A percentile compares a stretch with the other conserved stretches of the same genome.
Evolutionary conservation across 2,888 invertebrate species (phyloP).

Genomic region (Mantis religiosa): DNA sequence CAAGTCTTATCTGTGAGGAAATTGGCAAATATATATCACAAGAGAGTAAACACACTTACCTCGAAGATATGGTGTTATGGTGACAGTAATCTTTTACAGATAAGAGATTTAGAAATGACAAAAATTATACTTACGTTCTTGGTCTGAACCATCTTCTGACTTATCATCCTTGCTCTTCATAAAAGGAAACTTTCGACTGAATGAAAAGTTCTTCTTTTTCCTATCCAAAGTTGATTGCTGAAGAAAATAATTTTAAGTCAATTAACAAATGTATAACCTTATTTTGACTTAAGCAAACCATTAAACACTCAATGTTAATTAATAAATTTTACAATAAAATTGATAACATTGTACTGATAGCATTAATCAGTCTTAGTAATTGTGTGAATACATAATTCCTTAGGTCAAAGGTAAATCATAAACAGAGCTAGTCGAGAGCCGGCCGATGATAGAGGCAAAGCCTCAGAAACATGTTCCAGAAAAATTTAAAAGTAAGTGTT

Average conservation of each 20-base stretch:
- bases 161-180: slow-evolving; percentile 99
- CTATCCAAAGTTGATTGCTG: slow-evolving; percentile 90
- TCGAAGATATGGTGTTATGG: not conserved
- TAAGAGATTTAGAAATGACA: not conserved
- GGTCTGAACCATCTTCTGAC: slow-evolving; percentile 93
- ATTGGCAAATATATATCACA: not conserved
- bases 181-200: slow-evolving; percentile 97
- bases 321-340: no score
- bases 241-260: not conserved
- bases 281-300: no score
- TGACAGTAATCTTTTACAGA: not conserved
- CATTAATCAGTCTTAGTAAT: no score
- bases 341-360: no score
- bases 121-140: slow-evolving; percentile 82
- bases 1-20: no score
- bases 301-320: no score
- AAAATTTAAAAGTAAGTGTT: no score
- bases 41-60: not conserved
- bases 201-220: slow-evolving; percentile 97
- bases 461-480: no score
- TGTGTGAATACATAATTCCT: no score
- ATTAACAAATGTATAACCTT: not conserved
- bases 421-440: no score
- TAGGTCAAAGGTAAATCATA: no score
- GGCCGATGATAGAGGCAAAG: no score